phyloP scores from a whole-genome alignment of 1,140 invertebrate species.

The Ceratoteleas bidentatus region DNA sequence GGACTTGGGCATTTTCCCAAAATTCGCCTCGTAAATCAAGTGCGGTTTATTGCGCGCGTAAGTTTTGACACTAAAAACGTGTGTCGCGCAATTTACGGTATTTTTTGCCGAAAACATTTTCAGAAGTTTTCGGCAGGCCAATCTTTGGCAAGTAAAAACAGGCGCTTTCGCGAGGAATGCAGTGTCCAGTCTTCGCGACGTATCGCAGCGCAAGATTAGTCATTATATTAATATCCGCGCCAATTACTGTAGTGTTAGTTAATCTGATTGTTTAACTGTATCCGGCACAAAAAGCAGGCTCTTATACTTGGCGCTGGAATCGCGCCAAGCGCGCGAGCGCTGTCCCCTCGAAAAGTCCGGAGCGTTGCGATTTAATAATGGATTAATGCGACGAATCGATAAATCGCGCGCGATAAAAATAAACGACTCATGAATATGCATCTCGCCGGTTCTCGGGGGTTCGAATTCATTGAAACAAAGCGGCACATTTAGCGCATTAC shows the following conservation, averaged over 20 bases:
- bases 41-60: too few relatives aligned
- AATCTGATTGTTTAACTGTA: constrained; percentile 60
- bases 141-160: too few relatives aligned
- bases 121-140: too few relatives aligned
- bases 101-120: too few relatives aligned
- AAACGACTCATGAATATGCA: constrained; percentile 65
- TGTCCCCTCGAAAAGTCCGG: constrained; percentile 37
- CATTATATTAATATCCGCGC: constrained; percentile 36
- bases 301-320: constrained; percentile 44
- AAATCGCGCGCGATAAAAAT: constrained; percentile 54
- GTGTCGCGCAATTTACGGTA: too few relatives aligned
- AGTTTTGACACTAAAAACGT: too few relatives aligned
- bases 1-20: background rate
- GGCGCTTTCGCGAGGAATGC: background rate
- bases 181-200: too few relatives aligned
- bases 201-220: constrained; percentile 26
- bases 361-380: constrained; percentile 62
- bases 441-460: constrained; percentile 44
- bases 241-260: constrained; percentile 46
- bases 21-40: too few relatives aligned
- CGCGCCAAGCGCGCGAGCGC: constrained; percentile 27
- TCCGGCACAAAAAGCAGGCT: constrained; percentile 37
- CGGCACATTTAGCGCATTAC: constrained; percentile 46
- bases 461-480: constrained; percentile 46
- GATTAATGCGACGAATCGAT: constrained; percentile 63